Base-by-base conservation (phyloP, 1,140 invertebrate species). In the Antheraea mylitta region DNA sequence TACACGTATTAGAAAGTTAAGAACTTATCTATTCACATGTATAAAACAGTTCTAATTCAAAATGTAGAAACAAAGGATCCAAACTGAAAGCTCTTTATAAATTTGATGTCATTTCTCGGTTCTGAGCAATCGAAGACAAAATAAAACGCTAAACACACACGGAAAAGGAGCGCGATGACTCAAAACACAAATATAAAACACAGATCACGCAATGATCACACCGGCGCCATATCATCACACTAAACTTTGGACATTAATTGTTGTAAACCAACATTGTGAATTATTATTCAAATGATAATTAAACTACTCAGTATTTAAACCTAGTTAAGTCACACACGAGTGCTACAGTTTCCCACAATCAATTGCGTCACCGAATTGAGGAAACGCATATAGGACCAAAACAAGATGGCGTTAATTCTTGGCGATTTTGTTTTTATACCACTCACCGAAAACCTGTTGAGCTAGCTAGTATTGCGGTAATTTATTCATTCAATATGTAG, bases 151-250 rank as follows among this genome's bases (percentile, higher is more conserved):
- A 64, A 64, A 60, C 13, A n/a, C 42, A 36, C 45, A 64, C 42
- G 37, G 48, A 67, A 74, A 64, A 69, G 45, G 42, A n/a, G 19
- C 3, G 11, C n/a, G 19, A 68, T 75, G 74, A 75, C 30, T 73
- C 68, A 73, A 71, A 64, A 58, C 11, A 37, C 37, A 38, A 58
- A 68, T 68, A 66, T 59, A 64, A 67, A 22, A 67, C 37, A 22
- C 16, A 53, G 45, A 3, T 58, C 64, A 58, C 59, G 64, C 30
- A 70, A 70, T 8, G 30, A 10, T 37, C 37, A 59, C 13, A 62
- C 45, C 13, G 11, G 11, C 45, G 45, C 2, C 11, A 6, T n/a
- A 53, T 53, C 45, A 30, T 30, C 22, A 30, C 22, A 53, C 45
- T 53, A 53, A 13, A 53, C 45, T 53, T 53, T 53, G 45, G 16